Percentiles rank a stretch among this genome's conserved stretches.
phyloP scores from a whole-genome alignment of 23 tunicate species.

The Halocynthia aurantium region DNA sequence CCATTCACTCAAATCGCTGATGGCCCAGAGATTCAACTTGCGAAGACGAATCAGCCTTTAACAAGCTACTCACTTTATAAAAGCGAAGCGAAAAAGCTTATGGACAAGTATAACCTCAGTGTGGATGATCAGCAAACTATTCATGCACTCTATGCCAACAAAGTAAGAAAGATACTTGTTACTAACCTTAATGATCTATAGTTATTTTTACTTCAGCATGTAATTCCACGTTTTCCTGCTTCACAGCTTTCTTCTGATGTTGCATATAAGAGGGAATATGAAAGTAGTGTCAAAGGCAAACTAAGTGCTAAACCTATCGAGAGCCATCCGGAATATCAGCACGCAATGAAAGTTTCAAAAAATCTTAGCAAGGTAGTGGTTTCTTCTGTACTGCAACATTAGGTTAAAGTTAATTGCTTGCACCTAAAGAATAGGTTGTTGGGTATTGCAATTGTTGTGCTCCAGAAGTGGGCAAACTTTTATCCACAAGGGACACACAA shows the following conservation, averaged over 20 bases:
- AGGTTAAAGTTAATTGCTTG: background rate
- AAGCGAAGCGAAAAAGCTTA: slow-evolving; percentile 80
- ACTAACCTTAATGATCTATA: background rate
- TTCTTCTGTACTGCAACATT: background rate
- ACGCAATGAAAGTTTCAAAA: slow-evolving; percentile 69
- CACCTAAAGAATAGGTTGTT: no score
- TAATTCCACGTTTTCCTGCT: background rate
- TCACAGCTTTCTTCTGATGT: slow-evolving; percentile 60
- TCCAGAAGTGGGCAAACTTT: no score
- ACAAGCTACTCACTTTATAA: slow-evolving; percentile 82
- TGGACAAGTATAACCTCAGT: slow-evolving; percentile 84
- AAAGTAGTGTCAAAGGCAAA: slow-evolving; percentile 72
- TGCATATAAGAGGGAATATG: slow-evolving; percentile 55
- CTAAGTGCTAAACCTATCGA: slow-evolving; percentile 32
- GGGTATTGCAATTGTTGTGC: no score
- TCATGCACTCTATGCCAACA: slow-evolving; percentile 69
- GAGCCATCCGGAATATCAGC: slow-evolving; percentile 79
- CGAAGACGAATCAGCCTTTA: slow-evolving; percentile 53
- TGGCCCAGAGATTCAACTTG: slow-evolving; percentile 44
- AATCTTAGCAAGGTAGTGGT: slow-evolving; percentile 57
- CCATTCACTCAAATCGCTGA: slow-evolving; percentile 69
- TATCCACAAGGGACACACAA: no score
- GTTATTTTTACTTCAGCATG: background rate
- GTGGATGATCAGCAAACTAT: slow-evolving; percentile 48
- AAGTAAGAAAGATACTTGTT: slow-evolving; percentile 33